Conservation (phyloP, 2,797 vertebrate genomes). For the Peromyscus eremicus region DNA sequence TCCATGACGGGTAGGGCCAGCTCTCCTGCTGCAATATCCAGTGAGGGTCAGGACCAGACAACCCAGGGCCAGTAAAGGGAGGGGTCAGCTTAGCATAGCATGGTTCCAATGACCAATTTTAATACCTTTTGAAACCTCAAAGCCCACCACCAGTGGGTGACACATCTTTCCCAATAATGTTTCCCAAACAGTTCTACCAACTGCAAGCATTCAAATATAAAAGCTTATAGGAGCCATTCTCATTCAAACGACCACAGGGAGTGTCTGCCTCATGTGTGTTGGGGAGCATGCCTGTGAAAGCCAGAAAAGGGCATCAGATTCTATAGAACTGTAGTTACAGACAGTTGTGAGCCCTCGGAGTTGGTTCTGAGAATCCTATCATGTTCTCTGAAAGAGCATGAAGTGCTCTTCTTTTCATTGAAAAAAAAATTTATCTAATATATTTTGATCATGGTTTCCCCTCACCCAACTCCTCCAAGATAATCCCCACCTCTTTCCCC, state of each 20-base stretch:
- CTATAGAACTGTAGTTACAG: background rate
- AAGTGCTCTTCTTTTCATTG: background rate
- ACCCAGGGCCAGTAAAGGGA: too few relatives aligned
- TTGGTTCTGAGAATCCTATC: background rate
- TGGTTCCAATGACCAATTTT: background rate
- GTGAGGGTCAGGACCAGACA: too few relatives aligned
- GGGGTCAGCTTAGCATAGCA: background rate
- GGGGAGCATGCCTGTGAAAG: background rate
- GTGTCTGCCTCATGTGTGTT: background rate
- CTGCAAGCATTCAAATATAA: background rate
- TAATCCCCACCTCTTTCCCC: too few relatives aligned
- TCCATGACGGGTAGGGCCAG: background rate
- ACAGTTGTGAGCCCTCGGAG: background rate
- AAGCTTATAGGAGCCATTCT: background rate
- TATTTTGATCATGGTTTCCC: background rate
- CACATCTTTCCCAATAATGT: background rate
- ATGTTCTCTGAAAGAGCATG: background rate
- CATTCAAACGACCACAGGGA: too few relatives aligned
- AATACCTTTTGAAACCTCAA: background rate
- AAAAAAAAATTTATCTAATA: background rate
- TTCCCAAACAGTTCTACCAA: background rate
- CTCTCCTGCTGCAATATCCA: too few relatives aligned
- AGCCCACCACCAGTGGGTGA: background rate
- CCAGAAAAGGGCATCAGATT: background rate
- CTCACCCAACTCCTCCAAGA: background rate